phyloP scores from a whole-genome alignment of 2,888 invertebrate genomes.

The Camponotus fellah region DNA sequence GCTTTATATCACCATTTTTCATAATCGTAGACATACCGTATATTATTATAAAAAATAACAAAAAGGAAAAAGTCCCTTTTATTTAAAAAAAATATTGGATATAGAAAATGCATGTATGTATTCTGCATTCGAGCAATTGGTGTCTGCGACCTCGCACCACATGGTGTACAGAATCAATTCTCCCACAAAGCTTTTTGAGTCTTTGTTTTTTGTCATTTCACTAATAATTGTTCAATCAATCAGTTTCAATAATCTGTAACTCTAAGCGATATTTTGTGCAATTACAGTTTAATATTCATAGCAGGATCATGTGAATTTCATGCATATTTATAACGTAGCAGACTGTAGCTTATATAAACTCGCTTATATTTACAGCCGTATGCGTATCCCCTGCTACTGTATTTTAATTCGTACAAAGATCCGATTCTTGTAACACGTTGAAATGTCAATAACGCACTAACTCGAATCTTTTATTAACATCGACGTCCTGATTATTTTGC shows the following conservation, averaged over 20 bases:
- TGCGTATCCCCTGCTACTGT: background rate
- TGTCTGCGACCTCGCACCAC: background rate
- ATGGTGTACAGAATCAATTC: background rate
- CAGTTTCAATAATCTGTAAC: background rate
- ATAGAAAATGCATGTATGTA: background rate
- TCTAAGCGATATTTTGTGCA: background rate
- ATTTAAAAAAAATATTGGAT: constrained; percentile 9
- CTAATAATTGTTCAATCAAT: constrained; percentile 19
- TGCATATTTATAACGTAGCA: background rate
- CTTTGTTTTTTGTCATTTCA: background rate
- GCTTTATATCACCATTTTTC: background rate
- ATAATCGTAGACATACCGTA: background rate
- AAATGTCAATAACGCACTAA: background rate
- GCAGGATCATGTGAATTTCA: background rate
- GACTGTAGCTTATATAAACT: background rate
- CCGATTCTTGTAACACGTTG: background rate
- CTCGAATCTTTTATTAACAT: background rate
- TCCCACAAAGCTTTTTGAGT: background rate
- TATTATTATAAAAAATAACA: background rate
- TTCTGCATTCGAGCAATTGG: background rate
- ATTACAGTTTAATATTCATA: background rate
- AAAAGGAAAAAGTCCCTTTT: background rate
- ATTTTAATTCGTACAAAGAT: background rate
- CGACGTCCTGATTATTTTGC: background rate
- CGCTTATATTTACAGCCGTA: background rate